Conservation (phyloP, 2,888 invertebrate species). For the Andrena minutula region DNA sequence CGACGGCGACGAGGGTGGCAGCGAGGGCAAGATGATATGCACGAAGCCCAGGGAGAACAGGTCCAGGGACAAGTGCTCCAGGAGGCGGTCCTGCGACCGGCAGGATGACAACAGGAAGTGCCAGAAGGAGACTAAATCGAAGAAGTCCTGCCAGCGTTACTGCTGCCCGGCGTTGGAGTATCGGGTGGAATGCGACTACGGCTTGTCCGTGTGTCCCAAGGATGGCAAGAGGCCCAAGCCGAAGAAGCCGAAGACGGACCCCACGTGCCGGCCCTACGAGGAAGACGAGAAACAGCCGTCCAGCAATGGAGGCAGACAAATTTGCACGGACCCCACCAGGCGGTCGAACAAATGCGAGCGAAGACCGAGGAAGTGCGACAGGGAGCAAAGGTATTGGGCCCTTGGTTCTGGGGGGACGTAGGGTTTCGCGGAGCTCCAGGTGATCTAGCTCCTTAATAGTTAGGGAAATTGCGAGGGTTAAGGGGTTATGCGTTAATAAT, state of each 20-base stretch:
- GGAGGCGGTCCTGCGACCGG: background rate
- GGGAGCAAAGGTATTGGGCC: background rate
- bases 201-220: background rate
- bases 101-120: background rate
- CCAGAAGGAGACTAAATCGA: background rate
- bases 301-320: too few species aligned
- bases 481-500: too few species aligned
- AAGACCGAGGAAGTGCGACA: background rate
- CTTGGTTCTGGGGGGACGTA: background rate
- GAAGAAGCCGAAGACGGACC: background rate
- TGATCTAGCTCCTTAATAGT: too few species aligned
- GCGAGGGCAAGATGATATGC: conserved; percentile 10
- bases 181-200: background rate
- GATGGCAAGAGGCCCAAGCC: background rate
- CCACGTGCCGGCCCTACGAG: conserved; percentile 14
- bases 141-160: conserved; percentile 47
- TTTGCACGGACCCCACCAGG: background rate
- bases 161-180: conserved; percentile 43
- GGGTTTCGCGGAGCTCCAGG: too few species aligned
- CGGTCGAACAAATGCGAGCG: background rate
- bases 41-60: conserved; percentile 2
- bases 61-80: background rate
- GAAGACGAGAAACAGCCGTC: background rate
- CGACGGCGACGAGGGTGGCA: background rate
- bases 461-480: too few species aligned